Evolutionary conservation across 2,888 invertebrate genomes (phyloP).

Genomic region (Lottia scabra): DNA sequence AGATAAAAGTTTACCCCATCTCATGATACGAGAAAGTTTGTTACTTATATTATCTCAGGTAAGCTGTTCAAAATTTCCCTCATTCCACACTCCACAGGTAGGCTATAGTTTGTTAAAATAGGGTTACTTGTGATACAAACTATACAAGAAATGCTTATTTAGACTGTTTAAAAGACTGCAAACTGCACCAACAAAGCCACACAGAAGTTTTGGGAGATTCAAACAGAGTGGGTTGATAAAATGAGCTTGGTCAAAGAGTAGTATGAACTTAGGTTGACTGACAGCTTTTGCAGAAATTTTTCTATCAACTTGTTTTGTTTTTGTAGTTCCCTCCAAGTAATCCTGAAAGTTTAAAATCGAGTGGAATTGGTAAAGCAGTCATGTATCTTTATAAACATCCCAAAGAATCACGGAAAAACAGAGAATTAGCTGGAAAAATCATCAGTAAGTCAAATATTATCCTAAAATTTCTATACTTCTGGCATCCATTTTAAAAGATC

Average conservation of each 20-base stretch:
- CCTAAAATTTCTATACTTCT: too few species aligned
- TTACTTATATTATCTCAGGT: constrained; percentile 73
- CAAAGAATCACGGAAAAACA: constrained; percentile 92
- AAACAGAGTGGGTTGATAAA: too few species aligned
- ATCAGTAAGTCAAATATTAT: constrained; percentile 78
- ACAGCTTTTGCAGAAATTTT: too few species aligned
- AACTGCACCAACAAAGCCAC: too few species aligned
- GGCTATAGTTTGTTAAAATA: neutral
- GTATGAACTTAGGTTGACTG: too few species aligned
- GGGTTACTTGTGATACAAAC: too few species aligned
- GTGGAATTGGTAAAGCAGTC: constrained; percentile 97
- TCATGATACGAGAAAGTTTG: constrained; percentile 90
- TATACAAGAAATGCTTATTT: too few species aligned
- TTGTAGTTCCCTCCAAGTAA: constrained; percentile 88
- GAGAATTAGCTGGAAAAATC: constrained; percentile 88
- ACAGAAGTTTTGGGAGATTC: too few species aligned
- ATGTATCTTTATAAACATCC: constrained; percentile 99
- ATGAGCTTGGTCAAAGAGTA: too few species aligned
- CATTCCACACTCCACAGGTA: too few species aligned
- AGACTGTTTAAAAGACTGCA: too few species aligned
- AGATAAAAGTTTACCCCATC: constrained; percentile 93
- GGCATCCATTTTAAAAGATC: too few species aligned
- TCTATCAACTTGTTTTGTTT: neutral
- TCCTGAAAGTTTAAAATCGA: constrained; percentile 90
- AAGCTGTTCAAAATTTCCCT: constrained; percentile 29